phyloP scores from a whole-genome alignment of 2,888 invertebrate species.

The Timandra comae region DNA sequence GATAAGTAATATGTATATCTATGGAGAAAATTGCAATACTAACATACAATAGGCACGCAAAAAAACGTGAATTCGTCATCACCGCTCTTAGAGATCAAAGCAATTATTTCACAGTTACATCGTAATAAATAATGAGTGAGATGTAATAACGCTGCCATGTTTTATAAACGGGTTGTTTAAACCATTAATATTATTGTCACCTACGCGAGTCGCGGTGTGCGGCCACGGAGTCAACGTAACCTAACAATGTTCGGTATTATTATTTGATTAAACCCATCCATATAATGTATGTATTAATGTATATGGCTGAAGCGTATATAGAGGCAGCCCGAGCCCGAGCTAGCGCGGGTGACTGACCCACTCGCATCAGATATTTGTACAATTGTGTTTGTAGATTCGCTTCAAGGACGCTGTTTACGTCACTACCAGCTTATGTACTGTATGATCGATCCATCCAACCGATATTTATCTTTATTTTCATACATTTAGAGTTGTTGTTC shows the following conservation, averaged over 20 bases:
- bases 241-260: slow-evolving; percentile 21
- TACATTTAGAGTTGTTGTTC: slow-evolving; percentile 25
- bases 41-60: no score
- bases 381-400: slow-evolving; percentile 63
- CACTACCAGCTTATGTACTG: slow-evolving; percentile 39
- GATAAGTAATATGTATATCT: no score
- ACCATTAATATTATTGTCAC: slow-evolving; percentile 30
- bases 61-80: slow-evolving; percentile 11
- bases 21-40: no score
- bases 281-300: slow-evolving; percentile 9
- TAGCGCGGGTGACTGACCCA: slow-evolving; percentile 58
- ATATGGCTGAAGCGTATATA: slow-evolving; percentile 8
- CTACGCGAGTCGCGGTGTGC: slow-evolving; percentile 19
- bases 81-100: slow-evolving; percentile 15
- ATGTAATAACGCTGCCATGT: slow-evolving; percentile 19
- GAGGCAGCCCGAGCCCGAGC: slow-evolving; percentile 8
- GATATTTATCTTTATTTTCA: slow-evolving; percentile 36
- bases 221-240: slow-evolving; percentile 25
- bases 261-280: slow-evolving; percentile 20
- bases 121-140: slow-evolving; percentile 23
- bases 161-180: slow-evolving; percentile 27
- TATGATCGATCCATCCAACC: slow-evolving; percentile 24
- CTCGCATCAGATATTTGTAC: slow-evolving; percentile 56
- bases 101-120: slow-evolving; percentile 29
- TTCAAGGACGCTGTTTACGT: slow-evolving; percentile 68